phyloP scores from a whole-genome alignment of 2,888 invertebrate genomes.

The Gisinianus flammeolus region DNA sequence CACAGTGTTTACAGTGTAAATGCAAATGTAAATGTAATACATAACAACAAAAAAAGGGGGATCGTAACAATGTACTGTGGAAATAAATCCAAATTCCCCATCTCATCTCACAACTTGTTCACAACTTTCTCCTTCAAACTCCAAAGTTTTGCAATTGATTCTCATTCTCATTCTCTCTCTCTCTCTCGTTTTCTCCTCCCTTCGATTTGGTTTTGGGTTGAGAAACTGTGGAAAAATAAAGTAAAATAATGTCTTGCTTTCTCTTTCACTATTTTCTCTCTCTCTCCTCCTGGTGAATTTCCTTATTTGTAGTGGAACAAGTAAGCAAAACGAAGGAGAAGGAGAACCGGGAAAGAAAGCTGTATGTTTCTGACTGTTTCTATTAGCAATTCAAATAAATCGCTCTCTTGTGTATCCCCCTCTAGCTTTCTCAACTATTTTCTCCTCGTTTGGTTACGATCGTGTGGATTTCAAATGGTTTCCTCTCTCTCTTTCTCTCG shows the following conservation, averaged over 20 bases:
- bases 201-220: background rate
- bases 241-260: background rate
- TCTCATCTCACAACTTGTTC: background rate
- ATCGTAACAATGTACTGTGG: too few relatives aligned
- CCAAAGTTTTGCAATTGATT: background rate
- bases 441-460: background rate
- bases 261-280: background rate
- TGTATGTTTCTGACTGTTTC: too few relatives aligned
- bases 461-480: too few relatives aligned
- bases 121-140: background rate
- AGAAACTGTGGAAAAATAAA: background rate
- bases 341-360: background rate
- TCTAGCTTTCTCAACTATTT: background rate
- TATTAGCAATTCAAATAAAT: background rate
- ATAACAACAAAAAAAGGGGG: too few relatives aligned
- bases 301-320: background rate
- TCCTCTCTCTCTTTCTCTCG: too few relatives aligned
- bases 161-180: background rate
- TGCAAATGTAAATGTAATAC: too few relatives aligned
- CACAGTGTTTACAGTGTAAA: too few relatives aligned
- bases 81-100: too few relatives aligned
- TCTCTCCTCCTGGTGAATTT: background rate
- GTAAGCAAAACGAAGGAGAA: background rate
- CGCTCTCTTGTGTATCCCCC: background rate
- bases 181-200: background rate